Base-by-base conservation (phyloP, 2,888 invertebrate species). In the Drosophila kambysellisi region DNA sequence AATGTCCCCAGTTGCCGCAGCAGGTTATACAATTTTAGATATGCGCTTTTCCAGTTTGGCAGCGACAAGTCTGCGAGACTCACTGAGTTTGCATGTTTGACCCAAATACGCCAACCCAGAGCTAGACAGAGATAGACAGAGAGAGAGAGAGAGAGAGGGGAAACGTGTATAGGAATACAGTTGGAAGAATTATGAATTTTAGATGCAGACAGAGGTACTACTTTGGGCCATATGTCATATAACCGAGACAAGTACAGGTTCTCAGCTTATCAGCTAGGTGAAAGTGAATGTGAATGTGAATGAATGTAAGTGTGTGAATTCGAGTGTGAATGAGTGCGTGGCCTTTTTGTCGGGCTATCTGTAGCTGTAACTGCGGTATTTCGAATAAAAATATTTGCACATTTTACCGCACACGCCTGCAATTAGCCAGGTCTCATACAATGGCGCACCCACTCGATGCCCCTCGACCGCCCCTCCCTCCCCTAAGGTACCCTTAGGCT, bases 21-120 rank as follows among this genome's bases (percentile, higher is more conserved):
- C 87, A 87, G 87, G 87, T 87, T 87, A 87, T 87, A 87, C 87
- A 87, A 90, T 87, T 87, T 87, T 80, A 86, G 87, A 83, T 90
- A 71, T 74, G 73, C 76, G 79, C 65, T 79, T 87, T 88, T 89
- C 85, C 90, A 88, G 86, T 86, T 87, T 78, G 78, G 67, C 81
- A 74, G 70, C 81, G 70, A 70, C 81, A 70, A 70, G 71, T 67
- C 74, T 54, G 46, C 60, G 62, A 69, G 63, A 59, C 76, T 68
- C 82, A 83, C 78, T 87, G 83, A 84, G 82, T 85, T 84, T 82
- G 89, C 90, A 90, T 84, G 82, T 87, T 90, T 88, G 88, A 88
- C 88, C 88, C 82, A 88, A 90, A 88, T 90, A 81, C 89, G 67
- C 71, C 46, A 39, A 54, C 54, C 53, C 59, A 59, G 15, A 62